These are phyloP conservation scores for Ethmia dodecea DNA, from an alignment of 2,888 invertebrate genomes.

Conservation along the genomic window DNA sequence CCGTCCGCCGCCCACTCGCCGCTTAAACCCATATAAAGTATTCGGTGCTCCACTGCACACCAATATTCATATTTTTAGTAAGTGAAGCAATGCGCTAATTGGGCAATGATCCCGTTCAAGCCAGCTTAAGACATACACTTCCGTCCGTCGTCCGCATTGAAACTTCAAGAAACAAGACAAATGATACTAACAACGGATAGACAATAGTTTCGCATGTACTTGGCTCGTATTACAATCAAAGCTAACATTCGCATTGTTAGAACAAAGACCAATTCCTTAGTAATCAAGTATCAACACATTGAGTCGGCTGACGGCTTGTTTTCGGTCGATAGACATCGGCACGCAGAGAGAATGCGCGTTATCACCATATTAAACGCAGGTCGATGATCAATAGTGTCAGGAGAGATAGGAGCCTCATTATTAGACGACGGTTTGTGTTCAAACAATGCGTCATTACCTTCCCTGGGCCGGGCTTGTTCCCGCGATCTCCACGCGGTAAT, in stretches of 20 bases:
- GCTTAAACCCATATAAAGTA: conserved; percentile 71
- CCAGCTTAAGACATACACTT: conserved; percentile 6
- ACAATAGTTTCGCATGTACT: not conserved
- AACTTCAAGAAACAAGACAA: not conserved
- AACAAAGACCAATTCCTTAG: conserved; percentile 12
- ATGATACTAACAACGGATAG: not conserved
- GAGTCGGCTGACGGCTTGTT: conserved; percentile 24
- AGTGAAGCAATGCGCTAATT: conserved; percentile 58
- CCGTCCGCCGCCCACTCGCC: conserved; percentile 70
- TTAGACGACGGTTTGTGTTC: conserved; percentile 42
- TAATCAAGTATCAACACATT: conserved; percentile 54
- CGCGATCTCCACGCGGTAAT: conserved; percentile 48
- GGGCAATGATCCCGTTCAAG: conserved; percentile 38
- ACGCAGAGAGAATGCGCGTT: conserved; percentile 1
- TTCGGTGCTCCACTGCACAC: conserved; percentile 53
- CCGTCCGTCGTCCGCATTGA: not conserved
- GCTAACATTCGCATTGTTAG: conserved; percentile 4
- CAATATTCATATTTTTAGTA: conserved; percentile 66
- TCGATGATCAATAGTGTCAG: conserved; percentile 9
- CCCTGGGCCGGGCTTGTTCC: conserved; percentile 36
- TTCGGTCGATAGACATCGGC: too few species aligned
- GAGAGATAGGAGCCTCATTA: conserved; percentile 29
- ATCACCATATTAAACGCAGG: conserved; percentile 2
- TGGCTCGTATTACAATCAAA: not conserved
- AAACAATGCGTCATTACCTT: conserved; percentile 52